Base-by-base conservation (phyloP, 2,113 vertebrate genomes). In the Trochalopteron elliotii region DNA sequence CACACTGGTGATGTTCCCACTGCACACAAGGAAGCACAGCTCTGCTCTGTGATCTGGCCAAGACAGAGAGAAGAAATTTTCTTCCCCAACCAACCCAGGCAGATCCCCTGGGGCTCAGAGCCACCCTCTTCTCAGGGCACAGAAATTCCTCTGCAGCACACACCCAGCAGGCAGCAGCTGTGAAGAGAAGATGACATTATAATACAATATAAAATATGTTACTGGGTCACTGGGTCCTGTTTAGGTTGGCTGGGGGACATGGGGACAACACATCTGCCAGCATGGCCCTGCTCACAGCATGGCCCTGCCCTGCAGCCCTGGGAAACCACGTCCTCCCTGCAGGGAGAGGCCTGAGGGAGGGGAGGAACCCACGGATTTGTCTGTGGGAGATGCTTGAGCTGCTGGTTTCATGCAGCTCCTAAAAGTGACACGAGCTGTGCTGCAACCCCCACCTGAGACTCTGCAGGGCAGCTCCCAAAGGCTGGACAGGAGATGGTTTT, bases 201-300 rank as follows among this genome's bases (percentile, higher is more conserved):
- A 76, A 69, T 42, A 4, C 5, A 45, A 37, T 9, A 22, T 21
- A 21, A 83, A 31, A 8, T 5, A 37, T 5, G n/a, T 55, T 31
- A 3, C 49, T 57, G 96, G 87, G 95, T 79, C 42, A 75, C 65
- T 79, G 2, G 65, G 91, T 10, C 59, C 77, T 96, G 95, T 97
- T 98, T 97, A 12, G 47, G 53, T 94, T 96, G 95, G 95, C 96
- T 76, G 70, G 52, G 91, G 8, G 15, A 68, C 9, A 20, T 5
- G 7, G 86, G 96, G 90, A 76, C 55, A 77, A 72, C 72, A 64
- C 83, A 67, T 86, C 24, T 11, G 90, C 83, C 40, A 31, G 81
- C 47, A 31, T 1, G 10, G 20, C 56, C 71, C 72, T 16, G 71
- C 2, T 56, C 22, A 12, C 71, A 56, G 56, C 49, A 6, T 0